Percentiles rank a stretch among this genome's conserved stretches.
Conservation (phyloP, 2,797 vertebrate species). For the Sebastes taczanowskii region DNA sequence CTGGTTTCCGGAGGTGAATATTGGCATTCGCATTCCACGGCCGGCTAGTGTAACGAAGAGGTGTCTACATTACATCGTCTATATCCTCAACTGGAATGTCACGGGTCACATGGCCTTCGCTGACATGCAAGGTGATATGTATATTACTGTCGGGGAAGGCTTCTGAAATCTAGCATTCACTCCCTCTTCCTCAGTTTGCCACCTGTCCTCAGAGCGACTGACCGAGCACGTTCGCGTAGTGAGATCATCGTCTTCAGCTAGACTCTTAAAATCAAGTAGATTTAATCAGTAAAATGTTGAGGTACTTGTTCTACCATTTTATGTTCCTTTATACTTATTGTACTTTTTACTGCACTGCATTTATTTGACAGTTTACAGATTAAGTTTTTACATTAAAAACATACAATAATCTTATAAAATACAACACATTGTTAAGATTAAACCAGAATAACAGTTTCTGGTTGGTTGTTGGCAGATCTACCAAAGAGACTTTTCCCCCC, state of each 20-base stretch:
- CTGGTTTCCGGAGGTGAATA: constrained; percentile 66
- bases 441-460: background rate
- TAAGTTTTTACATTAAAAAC: background rate
- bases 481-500: background rate
- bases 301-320: background rate
- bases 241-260: constrained; percentile 12
- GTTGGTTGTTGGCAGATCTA: background rate
- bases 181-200: constrained; percentile 27
- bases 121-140: constrained; percentile 69
- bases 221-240: background rate
- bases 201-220: constrained; percentile 26
- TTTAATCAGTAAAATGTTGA: background rate
- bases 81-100: constrained; percentile 69
- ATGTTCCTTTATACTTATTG: background rate
- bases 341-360: background rate
- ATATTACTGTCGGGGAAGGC: constrained; percentile 56
- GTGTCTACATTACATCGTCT: constrained; percentile 64
- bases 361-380: background rate
- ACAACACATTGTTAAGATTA: background rate
- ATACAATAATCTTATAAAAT: background rate
- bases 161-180: constrained; percentile 46
- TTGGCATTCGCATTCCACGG: constrained; percentile 60
- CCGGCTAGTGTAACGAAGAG: constrained; percentile 59
- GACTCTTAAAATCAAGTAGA: constrained; percentile 1
- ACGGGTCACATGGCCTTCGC: constrained; percentile 56